Percentiles rank a stretch among this genome's conserved stretches.
Evolutionary conservation across 2,797 vertebrate species (phyloP).

Genomic region (Enteromius radiatus): DNA sequence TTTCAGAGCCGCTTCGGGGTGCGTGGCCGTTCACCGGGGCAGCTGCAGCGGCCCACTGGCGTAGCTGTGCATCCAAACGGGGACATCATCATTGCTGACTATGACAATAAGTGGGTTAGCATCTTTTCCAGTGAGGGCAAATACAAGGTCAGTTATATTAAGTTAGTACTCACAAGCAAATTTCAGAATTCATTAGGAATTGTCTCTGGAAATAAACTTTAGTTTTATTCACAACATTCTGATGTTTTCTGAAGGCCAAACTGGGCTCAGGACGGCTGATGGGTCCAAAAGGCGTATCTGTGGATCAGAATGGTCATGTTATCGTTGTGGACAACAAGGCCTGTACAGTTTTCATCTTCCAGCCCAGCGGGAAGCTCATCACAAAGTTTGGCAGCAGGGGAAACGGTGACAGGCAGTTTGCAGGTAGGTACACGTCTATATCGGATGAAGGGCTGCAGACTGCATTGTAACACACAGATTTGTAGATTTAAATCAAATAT

Average conservation of each 20-base stretch:
- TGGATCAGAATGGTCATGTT: conserved; percentile 95
- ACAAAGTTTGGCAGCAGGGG: conserved; percentile 95
- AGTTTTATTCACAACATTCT: not conserved
- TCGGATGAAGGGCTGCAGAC: not conserved
- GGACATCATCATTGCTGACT: conserved; percentile 98
- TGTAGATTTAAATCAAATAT: too few species aligned
- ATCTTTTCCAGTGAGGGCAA: conserved; percentile 97
- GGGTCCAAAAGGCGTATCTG: conserved; percentile 97
- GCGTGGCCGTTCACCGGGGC: conserved; percentile 91
- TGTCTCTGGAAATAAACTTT: not conserved
- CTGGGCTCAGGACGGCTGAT: conserved; percentile 95
- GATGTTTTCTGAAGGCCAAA: conserved; percentile 82
- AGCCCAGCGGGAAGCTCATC: conserved; percentile 93
- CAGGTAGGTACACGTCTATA: conserved; percentile 73
- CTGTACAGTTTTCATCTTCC: conserved; percentile 97
- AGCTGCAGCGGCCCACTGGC: conserved; percentile 94
- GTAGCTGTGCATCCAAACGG: conserved; percentile 95
- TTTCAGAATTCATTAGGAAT: not conserved
- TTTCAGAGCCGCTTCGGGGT: conserved; percentile 96
- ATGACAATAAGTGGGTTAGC: conserved; percentile 99
- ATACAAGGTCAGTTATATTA: conserved; percentile 85
- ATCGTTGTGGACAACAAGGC: conserved; percentile 99
- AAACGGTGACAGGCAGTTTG: conserved; percentile 98
- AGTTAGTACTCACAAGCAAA: not conserved
- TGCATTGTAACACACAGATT: not conserved